These are phyloP conservation scores for Drosophila quinaria DNA, from an alignment of 2,888 invertebrate genomes.

Conservation along the genomic window DNA sequence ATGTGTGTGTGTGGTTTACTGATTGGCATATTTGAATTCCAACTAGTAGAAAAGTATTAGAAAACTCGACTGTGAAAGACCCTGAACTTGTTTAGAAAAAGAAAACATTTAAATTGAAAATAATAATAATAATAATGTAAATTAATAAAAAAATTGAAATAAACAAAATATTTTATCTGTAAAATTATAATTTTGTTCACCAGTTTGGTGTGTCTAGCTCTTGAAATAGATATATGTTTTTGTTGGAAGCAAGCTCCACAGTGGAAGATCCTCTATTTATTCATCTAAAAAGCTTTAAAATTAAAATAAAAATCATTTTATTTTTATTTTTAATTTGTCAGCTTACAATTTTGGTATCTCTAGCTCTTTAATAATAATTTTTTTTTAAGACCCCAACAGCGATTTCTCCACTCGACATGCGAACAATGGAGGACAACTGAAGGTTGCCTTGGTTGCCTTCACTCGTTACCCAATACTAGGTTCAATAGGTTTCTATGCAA, in stretches of 20 bases:
- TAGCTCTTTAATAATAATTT: not conserved
- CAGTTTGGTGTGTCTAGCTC: too few species aligned
- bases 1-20: constrained; percentile 9
- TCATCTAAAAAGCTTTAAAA: too few species aligned
- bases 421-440: constrained; percentile 31
- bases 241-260: too few species aligned
- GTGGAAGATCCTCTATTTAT: too few species aligned
- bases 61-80: not conserved
- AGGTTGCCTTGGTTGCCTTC: not conserved
- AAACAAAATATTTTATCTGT: not conserved
- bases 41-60: not conserved
- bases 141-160: not conserved
- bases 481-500: constrained; percentile 40
- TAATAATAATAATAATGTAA: not conserved
- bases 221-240: too few species aligned
- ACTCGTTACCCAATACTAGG: constrained; percentile 1
- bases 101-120: not conserved
- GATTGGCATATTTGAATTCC: constrained; percentile 15
- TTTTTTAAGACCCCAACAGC: constrained; percentile 2
- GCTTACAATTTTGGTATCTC: too few species aligned
- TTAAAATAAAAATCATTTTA: too few species aligned
- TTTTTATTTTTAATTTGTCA: too few species aligned
- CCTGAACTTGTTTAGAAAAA: not conserved
- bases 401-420: constrained; percentile 3
- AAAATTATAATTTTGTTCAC: too few species aligned